These are phyloP conservation scores for Psilopsiagon aurifrons DNA, from an alignment of 2,113 vertebrate genomes.

Conservation along the genomic window DNA sequence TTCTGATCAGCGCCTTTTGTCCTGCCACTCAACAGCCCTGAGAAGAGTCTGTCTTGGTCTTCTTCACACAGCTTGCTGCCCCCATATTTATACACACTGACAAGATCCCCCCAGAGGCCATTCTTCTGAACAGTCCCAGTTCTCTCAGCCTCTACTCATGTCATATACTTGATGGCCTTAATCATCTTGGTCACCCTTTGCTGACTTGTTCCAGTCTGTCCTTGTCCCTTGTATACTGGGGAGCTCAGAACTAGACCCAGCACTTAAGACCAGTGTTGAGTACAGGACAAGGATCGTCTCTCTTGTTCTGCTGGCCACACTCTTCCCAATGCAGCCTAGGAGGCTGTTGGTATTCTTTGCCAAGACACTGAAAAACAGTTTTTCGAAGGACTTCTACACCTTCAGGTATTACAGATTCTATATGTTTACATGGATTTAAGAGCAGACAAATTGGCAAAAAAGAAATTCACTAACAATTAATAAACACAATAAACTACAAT, in stretches of 20 bases:
- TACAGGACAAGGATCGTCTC: not conserved
- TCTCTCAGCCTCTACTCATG: not conserved
- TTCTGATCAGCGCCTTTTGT: not conserved
- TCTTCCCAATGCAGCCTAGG: not conserved
- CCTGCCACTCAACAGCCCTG: not conserved
- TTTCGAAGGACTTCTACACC: not conserved
- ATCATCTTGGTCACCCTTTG: not conserved
- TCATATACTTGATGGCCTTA: not conserved
- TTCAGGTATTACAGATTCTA: not conserved
- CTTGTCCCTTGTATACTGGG: rapidly evolving
- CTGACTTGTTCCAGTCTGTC: not conserved
- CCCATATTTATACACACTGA: not conserved
- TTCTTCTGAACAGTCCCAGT: not conserved
- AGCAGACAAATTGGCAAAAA: not conserved
- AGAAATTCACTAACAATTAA: not conserved
- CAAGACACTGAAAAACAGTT: not conserved
- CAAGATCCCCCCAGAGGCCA: rapidly evolving
- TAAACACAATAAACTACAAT: not conserved
- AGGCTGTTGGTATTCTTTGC: not conserved
- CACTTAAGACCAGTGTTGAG: not conserved
- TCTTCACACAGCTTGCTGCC: not conserved
- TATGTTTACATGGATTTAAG: not conserved
- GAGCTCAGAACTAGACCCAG: not conserved
- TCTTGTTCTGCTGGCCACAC: not conserved
- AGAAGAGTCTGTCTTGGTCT: not conserved